Conservation (phyloP, 2,888 invertebrate species). For the Hypomecis atomaria region DNA sequence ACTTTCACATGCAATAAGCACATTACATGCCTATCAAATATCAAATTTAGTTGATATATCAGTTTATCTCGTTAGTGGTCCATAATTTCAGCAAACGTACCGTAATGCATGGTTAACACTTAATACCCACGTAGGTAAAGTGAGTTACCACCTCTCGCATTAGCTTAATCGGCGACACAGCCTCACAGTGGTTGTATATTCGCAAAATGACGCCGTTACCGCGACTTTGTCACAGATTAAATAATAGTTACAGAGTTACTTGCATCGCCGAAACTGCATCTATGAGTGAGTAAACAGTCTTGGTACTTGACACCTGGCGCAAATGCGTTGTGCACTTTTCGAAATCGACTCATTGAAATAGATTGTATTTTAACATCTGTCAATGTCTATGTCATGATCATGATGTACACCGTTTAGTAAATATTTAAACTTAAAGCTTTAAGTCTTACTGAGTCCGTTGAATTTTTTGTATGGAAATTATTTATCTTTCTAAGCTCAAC, state of each 20-base stretch:
- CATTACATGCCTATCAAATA: too few relatives aligned
- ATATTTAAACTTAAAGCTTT: too few relatives aligned
- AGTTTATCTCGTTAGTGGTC: neutral
- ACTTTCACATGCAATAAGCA: too few relatives aligned
- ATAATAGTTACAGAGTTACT: slow-evolving; percentile 10
- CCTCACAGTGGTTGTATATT: slow-evolving; percentile 66
- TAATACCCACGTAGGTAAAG: slow-evolving; percentile 45
- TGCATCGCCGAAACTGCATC: slow-evolving; percentile 65
- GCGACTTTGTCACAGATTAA: slow-evolving; percentile 44
- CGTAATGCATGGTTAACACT: neutral
- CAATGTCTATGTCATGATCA: too few relatives aligned
- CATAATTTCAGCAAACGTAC: slow-evolving; percentile 5
- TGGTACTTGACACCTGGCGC: slow-evolving; percentile 9
- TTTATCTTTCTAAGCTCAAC: too few relatives aligned
- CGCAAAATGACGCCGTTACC: slow-evolving; percentile 73
- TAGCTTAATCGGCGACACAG: slow-evolving; percentile 68
- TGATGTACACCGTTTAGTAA: too few relatives aligned
- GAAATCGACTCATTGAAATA: neutral
- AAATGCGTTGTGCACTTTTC: too few relatives aligned
- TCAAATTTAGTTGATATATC: too few relatives aligned
- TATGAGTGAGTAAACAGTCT: neutral
- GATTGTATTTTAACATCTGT: neutral
- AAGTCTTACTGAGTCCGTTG: too few relatives aligned
- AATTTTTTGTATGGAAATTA: too few relatives aligned
- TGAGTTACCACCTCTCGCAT: slow-evolving; percentile 69